phyloP scores from a whole-genome alignment of 2,113 vertebrate genomes.

The Falcunculus frontatus region DNA sequence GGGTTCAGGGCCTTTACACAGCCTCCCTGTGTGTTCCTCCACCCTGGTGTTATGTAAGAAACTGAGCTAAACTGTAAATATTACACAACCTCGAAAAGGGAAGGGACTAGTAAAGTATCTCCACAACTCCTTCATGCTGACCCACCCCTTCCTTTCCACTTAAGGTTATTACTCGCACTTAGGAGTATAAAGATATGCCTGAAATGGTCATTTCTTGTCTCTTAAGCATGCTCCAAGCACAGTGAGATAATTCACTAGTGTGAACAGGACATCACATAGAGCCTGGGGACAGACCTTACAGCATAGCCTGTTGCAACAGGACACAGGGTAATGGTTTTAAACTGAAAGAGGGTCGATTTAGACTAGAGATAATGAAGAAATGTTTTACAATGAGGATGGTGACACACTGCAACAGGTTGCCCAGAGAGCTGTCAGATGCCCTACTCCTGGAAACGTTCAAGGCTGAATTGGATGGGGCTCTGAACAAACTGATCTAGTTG shows the following conservation, averaged over 20 bases:
- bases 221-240: not conserved
- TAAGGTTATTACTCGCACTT: not conserved
- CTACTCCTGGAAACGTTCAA: not conserved
- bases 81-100: not conserved
- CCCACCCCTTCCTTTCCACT: not conserved
- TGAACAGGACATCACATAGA: not conserved
- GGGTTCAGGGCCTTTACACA: not conserved
- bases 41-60: not conserved
- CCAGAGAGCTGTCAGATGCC: not conserved
- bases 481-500: not conserved
- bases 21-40: not conserved
- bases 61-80: slow-evolving; percentile 29
- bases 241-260: not conserved
- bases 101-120: slow-evolving; percentile 8
- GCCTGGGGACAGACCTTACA: not conserved
- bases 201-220: not conserved
- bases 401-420: not conserved
- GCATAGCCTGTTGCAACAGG: not conserved
- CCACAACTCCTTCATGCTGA: not conserved
- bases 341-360: not conserved
- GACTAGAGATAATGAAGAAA: not conserved
- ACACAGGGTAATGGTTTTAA: not conserved
- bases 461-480: not conserved
- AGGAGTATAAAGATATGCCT: not conserved
- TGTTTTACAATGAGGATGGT: not conserved